Conservation (phyloP, 2,888 invertebrate species). For the Xestoiulus laeticollis region DNA sequence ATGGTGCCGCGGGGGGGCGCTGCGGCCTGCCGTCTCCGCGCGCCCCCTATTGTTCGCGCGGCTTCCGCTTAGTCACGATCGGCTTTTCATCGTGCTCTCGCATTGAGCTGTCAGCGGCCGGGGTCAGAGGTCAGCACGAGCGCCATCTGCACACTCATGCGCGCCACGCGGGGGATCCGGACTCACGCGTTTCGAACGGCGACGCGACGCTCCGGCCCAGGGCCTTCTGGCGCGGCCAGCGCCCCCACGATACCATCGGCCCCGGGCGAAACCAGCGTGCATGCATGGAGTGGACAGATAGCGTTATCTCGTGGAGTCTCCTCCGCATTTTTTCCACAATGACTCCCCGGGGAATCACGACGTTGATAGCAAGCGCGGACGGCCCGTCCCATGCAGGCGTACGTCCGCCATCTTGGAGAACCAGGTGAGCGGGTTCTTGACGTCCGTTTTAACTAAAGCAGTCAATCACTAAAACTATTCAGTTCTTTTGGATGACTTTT, state of each 20-base stretch:
- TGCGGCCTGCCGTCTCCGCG: background rate
- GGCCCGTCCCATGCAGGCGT: too few relatives aligned
- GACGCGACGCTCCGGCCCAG: too few relatives aligned
- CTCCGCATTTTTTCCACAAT: background rate
- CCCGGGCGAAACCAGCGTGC: too few relatives aligned
- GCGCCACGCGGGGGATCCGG: too few relatives aligned
- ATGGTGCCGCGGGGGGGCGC: background rate
- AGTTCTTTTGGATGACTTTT: background rate
- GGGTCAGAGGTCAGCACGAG: background rate
- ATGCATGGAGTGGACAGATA: too few relatives aligned
- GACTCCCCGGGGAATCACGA: background rate
- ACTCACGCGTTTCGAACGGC: too few relatives aligned
- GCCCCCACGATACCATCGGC: too few relatives aligned
- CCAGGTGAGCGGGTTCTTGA: too few relatives aligned
- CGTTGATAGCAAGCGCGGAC: background rate
- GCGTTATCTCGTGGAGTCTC: background rate
- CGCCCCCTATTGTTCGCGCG: background rate
- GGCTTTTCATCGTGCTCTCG: background rate
- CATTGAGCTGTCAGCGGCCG: background rate
- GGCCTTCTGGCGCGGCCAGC: too few relatives aligned
- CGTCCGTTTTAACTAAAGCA: background rate
- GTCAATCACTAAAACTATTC: background rate
- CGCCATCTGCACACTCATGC: background rate
- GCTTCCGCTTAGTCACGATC: slow-evolving; percentile 1
- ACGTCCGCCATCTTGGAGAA: too few relatives aligned